Conservation (phyloP, 2,888 invertebrate species). For the Polydrusus pterygomalis region DNA sequence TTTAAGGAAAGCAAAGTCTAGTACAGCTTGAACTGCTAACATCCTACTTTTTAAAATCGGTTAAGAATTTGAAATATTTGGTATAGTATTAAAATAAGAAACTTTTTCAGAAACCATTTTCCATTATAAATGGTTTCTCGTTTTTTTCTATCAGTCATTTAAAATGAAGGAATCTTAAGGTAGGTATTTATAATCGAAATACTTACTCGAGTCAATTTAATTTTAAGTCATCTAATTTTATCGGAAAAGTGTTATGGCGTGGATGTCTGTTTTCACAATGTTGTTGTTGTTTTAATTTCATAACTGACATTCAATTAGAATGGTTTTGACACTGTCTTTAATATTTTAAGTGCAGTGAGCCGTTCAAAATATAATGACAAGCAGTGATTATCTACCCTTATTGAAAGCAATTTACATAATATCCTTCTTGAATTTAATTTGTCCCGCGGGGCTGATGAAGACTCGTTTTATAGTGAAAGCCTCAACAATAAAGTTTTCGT, state of each 20-base stretch:
- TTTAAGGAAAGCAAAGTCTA: too few relatives aligned
- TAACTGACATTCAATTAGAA: slow-evolving; percentile 66
- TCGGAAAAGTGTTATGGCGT: slow-evolving; percentile 18
- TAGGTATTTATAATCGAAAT: neutral
- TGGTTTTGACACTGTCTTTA: slow-evolving; percentile 67
- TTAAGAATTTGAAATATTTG: too few relatives aligned
- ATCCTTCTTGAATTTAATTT: slow-evolving; percentile 30
- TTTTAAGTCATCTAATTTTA: slow-evolving; percentile 16
- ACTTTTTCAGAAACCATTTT: too few relatives aligned
- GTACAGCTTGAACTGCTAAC: too few relatives aligned
- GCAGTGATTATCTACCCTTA: slow-evolving; percentile 34
- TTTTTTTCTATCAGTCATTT: too few relatives aligned
- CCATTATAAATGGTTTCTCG: too few relatives aligned
- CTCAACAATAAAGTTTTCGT: neutral
- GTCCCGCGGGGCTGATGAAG: neutral
- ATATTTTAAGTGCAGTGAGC: slow-evolving; percentile 53
- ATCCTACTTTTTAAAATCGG: too few relatives aligned
- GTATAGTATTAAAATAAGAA: too few relatives aligned
- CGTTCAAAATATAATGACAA: slow-evolving; percentile 48
- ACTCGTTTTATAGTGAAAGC: neutral
- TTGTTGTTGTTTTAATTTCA: slow-evolving; percentile 59
- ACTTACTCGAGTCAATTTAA: neutral
- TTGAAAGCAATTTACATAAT: slow-evolving; percentile 35
- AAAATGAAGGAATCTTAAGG: neutral
- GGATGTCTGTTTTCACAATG: slow-evolving; percentile 27